Evolutionary conservation across 2,797 vertebrate species (phyloP), one percentile per base, ranked within the genome.

Genomic region (Chromobotia macracanthus): DNA sequence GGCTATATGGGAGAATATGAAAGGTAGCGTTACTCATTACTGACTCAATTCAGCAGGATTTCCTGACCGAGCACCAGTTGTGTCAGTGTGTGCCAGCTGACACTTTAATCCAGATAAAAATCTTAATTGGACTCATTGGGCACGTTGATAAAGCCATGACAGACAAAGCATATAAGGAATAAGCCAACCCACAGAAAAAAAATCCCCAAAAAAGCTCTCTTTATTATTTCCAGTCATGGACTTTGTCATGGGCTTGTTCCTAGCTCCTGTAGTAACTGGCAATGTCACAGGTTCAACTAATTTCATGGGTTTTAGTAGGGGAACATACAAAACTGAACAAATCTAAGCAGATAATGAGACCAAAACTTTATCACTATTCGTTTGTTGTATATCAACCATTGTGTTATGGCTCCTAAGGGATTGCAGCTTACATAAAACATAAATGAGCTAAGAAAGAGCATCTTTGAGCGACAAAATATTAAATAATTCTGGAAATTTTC

Each of bases 91-190:
- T 28, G 61, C 25, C 21, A 67, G 31, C 25, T 35, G 28, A 65
- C 38, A 72, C 23, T 60, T 70, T 69, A 70, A 70, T n/a, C n/a
- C 60, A 5, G 75, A 69, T 70, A 70, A 77, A 8, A 31, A 70
- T 77, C 75, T 51, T 50, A 70, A 61, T 50, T 50, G 9, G 41
- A 60, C 9, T 69, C 64, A 38, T 60, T 69, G 53, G 25, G 13
- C 44, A 23, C 11, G 18, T 69, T 77, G 41, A 60, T 69, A 61
- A 60, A 70, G 23, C 55, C 3, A 13, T n/a, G 16, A 56, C 18
- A 28, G 21, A 67, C 31, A 41, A 23, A 44, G 61, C 31, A 66
- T 48, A 51, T 46, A 21, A 56, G 66, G 35, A 58, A 23, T 58
- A 58, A 46, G 48, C 50, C 51, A 75, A 53, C 9, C 61, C 31